Conservation (phyloP, 2,113 vertebrate genomes). For the Saccopteryx bilineata region DNA sequence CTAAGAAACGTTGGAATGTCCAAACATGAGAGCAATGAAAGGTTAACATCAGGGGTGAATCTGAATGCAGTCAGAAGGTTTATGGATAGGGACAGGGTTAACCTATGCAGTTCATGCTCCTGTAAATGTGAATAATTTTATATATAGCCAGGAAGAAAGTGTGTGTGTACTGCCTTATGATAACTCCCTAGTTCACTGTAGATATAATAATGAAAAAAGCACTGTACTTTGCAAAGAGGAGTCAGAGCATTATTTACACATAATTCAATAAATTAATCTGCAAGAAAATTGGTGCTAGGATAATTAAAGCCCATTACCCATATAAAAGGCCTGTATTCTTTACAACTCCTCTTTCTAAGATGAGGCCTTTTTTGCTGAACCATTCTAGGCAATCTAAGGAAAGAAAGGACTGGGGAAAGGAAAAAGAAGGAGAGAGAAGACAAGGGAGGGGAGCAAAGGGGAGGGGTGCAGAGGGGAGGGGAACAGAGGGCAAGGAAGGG, state of each 20-base stretch:
- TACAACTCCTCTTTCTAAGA: background rate
- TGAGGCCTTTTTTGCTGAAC: constrained; percentile 30
- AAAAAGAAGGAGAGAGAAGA: no score
- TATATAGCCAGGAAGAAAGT: constrained; percentile 70
- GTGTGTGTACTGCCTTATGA: constrained; percentile 70
- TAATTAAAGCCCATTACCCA: constrained; percentile 59
- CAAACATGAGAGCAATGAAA: constrained; percentile 70
- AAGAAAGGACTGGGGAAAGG: background rate
- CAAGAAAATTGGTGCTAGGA: constrained; percentile 18
- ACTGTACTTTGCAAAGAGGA: constrained; percentile 59
- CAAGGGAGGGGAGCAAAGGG: accelerated
- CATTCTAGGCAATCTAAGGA: constrained; percentile 13
- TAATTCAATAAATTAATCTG: constrained; percentile 66
- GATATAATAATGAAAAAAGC: constrained; percentile 70
- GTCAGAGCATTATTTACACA: constrained; percentile 71
- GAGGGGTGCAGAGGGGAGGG: background rate
- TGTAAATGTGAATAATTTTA: constrained; percentile 67
- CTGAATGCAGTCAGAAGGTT: constrained; percentile 45
- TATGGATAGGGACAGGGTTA: constrained; percentile 39
- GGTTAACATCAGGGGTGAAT: constrained; percentile 40
- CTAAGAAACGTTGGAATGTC: constrained; percentile 30
- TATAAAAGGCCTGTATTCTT: constrained; percentile 48
- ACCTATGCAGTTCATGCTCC: constrained; percentile 51
- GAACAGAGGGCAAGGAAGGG: background rate
- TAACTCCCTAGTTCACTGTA: constrained; percentile 65